These are phyloP conservation scores for Gopherus evgoodei DNA, from an alignment of 2,113 vertebrate species.

Conservation along the genomic window DNA sequence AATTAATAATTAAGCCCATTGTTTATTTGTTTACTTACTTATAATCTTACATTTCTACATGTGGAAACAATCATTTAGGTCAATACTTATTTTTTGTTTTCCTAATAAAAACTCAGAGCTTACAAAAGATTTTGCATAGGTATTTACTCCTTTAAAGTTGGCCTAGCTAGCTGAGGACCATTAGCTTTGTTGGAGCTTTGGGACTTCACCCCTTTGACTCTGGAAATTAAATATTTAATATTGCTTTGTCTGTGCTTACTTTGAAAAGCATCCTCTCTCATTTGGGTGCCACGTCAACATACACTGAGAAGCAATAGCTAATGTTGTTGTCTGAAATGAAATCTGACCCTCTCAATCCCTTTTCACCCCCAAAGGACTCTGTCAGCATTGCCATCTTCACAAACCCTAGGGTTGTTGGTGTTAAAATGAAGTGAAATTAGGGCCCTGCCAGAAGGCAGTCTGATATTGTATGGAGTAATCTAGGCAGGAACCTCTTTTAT, in stretches of 20 bases:
- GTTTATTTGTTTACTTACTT: neutral
- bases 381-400: constrained; percentile 77
- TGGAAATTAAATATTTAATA: constrained; percentile 80
- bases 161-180: constrained; percentile 27
- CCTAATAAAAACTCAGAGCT: neutral
- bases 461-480: constrained; percentile 80
- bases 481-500: constrained; percentile 56
- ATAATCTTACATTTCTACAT: neutral
- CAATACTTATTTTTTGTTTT: neutral
- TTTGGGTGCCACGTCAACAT: constrained; percentile 68
- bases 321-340: constrained; percentile 68
- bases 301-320: constrained; percentile 62
- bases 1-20: neutral
- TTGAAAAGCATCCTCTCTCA: constrained; percentile 66
- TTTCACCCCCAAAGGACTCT: constrained; percentile 37
- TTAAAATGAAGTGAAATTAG: constrained; percentile 84
- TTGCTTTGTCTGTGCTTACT: constrained; percentile 70
- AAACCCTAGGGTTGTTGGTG: constrained; percentile 74
- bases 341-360: constrained; percentile 3
- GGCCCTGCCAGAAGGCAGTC: constrained; percentile 74
- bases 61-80: neutral
- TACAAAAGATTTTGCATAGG: constrained; percentile 38
- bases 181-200: constrained; percentile 59
- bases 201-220: constrained; percentile 60
- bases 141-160: constrained; percentile 38